Conservation (phyloP, 2,113 vertebrate genomes). For the Ancistrus triradiatus region DNA sequence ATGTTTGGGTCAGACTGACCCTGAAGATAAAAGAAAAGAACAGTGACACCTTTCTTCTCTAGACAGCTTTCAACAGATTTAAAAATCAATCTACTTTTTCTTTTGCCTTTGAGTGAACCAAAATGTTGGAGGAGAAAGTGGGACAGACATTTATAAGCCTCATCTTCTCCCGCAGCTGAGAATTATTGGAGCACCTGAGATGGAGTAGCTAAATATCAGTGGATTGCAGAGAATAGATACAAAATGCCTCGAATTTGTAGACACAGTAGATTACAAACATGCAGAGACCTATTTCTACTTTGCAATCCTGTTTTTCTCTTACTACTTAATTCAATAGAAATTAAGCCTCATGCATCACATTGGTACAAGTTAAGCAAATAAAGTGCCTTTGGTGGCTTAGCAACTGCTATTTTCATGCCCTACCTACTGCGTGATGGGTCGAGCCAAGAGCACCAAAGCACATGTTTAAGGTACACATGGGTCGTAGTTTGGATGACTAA, state of each 20-base stretch:
- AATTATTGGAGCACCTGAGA: conserved; percentile 16
- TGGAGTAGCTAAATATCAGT: conserved; percentile 30
- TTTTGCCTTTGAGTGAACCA: too few relatives aligned
- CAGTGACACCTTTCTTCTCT: not conserved
- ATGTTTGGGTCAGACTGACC: conserved; percentile 2
- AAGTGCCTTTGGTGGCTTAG: conserved; percentile 48
- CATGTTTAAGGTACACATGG: not conserved
- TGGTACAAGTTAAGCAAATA: conserved; percentile 63
- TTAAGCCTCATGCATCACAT: conserved; percentile 59
- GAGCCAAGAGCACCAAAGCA: not conserved
- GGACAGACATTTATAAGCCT: conserved; percentile 3
- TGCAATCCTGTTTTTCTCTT: not conserved
- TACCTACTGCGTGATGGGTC: not conserved
- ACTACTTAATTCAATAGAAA: conserved; percentile 45
- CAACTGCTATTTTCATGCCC: conserved; percentile 28
- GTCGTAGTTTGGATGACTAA: not conserved
- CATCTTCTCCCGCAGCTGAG: too few relatives aligned
- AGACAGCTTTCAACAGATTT: not conserved
- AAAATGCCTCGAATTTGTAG: not conserved
- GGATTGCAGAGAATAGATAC: conserved; percentile 12
- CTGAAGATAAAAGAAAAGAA: not conserved
- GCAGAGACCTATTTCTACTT: not conserved
- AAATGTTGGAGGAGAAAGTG: not conserved
- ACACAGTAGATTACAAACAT: not conserved
- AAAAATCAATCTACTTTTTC: too few relatives aligned